Percentiles rank a stretch among this genome's conserved stretches.
Conservation (phyloP, 2,797 vertebrate species). For the Loriculus beryllinus region DNA sequence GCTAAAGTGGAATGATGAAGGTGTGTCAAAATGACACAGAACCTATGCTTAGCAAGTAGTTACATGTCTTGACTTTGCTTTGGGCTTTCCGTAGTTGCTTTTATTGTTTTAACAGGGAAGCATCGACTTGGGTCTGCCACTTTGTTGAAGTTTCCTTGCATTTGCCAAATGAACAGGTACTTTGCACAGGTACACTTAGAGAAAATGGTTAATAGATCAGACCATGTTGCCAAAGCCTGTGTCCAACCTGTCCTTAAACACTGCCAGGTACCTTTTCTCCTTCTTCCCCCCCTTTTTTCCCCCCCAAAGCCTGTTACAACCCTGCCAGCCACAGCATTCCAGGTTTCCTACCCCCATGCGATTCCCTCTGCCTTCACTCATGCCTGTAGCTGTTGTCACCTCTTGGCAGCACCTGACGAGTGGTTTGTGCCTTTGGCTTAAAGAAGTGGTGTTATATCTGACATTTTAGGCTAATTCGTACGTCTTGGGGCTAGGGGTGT, state of each 20-base stretch:
- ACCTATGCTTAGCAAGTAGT: neutral
- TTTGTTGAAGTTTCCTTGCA: conserved; percentile 6
- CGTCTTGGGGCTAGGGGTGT: rapidly evolving
- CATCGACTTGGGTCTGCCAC: neutral
- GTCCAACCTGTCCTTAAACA: neutral
- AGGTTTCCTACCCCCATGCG: neutral
- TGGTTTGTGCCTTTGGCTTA: rapidly evolving
- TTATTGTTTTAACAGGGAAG: conserved; percentile 41
- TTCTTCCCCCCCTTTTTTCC: neutral
- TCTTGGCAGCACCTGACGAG: rapidly evolving
- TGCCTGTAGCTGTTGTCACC: neutral
- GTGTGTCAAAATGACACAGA: conserved; percentile 15
- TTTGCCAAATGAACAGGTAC: conserved; percentile 57
- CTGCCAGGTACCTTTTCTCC: neutral
- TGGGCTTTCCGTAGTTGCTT: conserved; percentile 17
- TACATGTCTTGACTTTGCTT: neutral
- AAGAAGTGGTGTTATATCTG: neutral
- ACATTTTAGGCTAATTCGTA: neutral
- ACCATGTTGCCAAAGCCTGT: neutral
- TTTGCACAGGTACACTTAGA: conserved; percentile 32
- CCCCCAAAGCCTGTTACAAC: neutral
- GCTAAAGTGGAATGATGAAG: neutral
- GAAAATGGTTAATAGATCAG: neutral
- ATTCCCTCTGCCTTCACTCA: neutral
- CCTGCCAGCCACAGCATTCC: neutral